phyloP scores from a whole-genome alignment of 2,888 invertebrate genomes.

The Acronicta psi region DNA sequence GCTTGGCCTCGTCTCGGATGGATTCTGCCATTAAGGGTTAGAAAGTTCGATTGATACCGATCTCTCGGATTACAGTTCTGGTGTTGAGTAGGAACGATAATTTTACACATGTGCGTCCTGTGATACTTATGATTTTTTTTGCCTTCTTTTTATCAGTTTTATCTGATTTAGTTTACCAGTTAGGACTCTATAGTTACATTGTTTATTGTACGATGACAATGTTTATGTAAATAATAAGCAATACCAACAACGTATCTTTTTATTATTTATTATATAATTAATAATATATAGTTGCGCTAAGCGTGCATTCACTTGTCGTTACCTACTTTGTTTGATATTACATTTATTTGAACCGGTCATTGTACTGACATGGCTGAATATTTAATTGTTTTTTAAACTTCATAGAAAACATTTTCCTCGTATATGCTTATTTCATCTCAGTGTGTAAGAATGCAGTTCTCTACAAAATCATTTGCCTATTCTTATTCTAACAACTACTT shows the following conservation, averaged over 20 bases:
- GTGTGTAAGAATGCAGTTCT: too few relatives aligned
- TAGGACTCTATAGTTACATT: neutral
- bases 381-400: neutral
- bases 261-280: too few relatives aligned
- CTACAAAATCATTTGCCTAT: neutral
- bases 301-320: neutral
- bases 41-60: slow-evolving; percentile 61
- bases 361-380: slow-evolving; percentile 6
- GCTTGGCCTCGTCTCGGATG: slow-evolving; percentile 51
- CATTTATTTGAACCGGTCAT: slow-evolving; percentile 8
- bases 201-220: neutral
- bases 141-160: neutral
- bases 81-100: slow-evolving; percentile 27
- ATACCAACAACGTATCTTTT: neutral
- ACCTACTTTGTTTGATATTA: slow-evolving; percentile 5
- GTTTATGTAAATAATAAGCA: neutral
- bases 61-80: slow-evolving; percentile 52
- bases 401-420: slow-evolving; percentile 1
- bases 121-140: neutral
- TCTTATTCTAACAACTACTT: slow-evolving; percentile 4
- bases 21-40: slow-evolving; percentile 57
- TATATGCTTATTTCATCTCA: too few relatives aligned
- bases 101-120: slow-evolving; percentile 17
- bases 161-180: neutral
- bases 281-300: neutral